These are phyloP conservation scores for Callyntrura sp. DNA, from an alignment of 2,888 invertebrate genomes.

Conservation along the genomic window DNA sequence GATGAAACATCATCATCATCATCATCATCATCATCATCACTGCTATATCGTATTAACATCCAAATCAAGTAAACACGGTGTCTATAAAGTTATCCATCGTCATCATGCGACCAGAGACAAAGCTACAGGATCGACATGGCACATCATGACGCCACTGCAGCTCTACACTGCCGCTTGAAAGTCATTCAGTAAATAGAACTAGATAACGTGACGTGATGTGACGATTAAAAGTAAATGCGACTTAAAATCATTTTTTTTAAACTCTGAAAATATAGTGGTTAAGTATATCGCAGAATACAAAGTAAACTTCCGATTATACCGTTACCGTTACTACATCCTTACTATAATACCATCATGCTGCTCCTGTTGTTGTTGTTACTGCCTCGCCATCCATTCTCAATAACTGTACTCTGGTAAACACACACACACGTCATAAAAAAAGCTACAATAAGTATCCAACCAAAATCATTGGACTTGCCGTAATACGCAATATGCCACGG, in stretches of 20 bases:
- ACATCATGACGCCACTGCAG: slow-evolving; percentile 23
- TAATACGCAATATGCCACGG: no score
- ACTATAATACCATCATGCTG: no score
- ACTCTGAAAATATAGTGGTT: slow-evolving; percentile 15
- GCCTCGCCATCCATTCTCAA: no score
- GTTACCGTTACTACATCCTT: slow-evolving; percentile 60
- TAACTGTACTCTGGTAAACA: no score
- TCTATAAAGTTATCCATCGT: neutral
- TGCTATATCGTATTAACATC: neutral
- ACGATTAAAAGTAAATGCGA: slow-evolving; percentile 49
- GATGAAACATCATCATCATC: slow-evolving; percentile 7
- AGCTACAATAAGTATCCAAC: no score
- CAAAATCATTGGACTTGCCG: no score
- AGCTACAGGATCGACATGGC: slow-evolving; percentile 22
- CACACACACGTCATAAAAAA: no score
- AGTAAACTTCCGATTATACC: slow-evolving; percentile 68
- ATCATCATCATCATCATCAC: neutral
- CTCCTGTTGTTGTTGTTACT: no score
- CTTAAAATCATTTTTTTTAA: neutral
- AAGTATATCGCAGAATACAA: slow-evolving; percentile 41
- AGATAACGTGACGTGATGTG: slow-evolving; percentile 46
- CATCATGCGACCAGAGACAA: neutral
- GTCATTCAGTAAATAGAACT: neutral
- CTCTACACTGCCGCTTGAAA: neutral
- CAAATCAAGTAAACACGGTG: neutral